Percentiles rank a stretch among this genome's conserved stretches.
Evolutionary conservation across 2,113 vertebrate species (phyloP).

Genomic region (Alethe diademata): DNA sequence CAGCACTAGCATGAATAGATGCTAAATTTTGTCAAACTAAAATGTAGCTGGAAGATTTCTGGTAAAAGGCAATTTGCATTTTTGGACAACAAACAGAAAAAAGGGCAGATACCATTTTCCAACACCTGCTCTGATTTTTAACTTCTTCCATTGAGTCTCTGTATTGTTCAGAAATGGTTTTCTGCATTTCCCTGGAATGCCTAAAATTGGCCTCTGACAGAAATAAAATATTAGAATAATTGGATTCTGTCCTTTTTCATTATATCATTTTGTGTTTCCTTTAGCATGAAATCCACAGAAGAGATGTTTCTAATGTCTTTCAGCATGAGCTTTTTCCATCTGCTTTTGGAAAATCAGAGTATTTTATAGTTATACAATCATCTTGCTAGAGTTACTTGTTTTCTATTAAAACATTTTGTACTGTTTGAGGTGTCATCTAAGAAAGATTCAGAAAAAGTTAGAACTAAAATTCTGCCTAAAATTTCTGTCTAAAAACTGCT

Average conservation of each 20-base stretch:
- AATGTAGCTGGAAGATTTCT: slow-evolving; percentile 16
- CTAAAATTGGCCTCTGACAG: slow-evolving; percentile 24
- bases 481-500: background rate
- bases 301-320: slow-evolving; percentile 23
- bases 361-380: background rate
- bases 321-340: slow-evolving; percentile 2
- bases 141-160: background rate
- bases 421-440: background rate
- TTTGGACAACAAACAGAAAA: slow-evolving; percentile 47
- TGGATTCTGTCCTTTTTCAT: slow-evolving; percentile 44
- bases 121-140: slow-evolving; percentile 35
- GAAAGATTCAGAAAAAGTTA: background rate
- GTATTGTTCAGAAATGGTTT: background rate
- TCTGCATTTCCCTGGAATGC: slow-evolving; percentile 15
- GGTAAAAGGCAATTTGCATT: slow-evolving; percentile 34
- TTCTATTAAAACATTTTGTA: slow-evolving; percentile 4
- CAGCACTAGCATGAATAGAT: background rate
- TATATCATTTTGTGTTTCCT: slow-evolving; percentile 18
- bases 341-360: slow-evolving; percentile 23
- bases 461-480: background rate
- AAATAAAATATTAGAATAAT: slow-evolving; percentile 26
- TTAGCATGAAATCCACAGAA: background rate
- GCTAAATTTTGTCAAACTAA: slow-evolving; percentile 1
- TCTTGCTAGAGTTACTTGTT: slow-evolving; percentile 17
- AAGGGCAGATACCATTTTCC: slow-evolving; percentile 45